These are phyloP conservation scores for Orbicella faveolata DNA, from an alignment of 64 coral and sea anemone species.

Conservation along the genomic window DNA sequence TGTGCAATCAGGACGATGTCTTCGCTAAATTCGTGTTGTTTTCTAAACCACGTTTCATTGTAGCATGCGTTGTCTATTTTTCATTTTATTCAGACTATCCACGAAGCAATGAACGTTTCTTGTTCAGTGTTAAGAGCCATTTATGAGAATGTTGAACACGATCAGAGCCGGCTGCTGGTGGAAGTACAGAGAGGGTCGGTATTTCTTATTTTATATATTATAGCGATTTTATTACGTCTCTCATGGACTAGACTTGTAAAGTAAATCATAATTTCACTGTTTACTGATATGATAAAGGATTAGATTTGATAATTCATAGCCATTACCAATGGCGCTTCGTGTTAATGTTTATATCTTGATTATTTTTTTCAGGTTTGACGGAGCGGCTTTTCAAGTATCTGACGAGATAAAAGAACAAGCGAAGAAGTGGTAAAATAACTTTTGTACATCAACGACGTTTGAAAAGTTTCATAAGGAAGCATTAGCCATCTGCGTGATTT, in stretches of 20 bases:
- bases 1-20: too few species aligned
- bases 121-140: slow-evolving; percentile 77
- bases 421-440: slow-evolving; percentile 76
- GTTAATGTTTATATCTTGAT: neutral
- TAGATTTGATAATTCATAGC: too few species aligned
- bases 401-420: slow-evolving; percentile 78
- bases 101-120: slow-evolving; percentile 88
- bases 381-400: slow-evolving; percentile 58
- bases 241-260: neutral
- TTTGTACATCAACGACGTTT: neutral
- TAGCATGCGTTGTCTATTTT: neutral
- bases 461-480: neutral
- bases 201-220: neutral
- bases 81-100: slow-evolving; percentile 71
- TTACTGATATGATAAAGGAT: too few species aligned
- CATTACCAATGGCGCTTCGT: too few species aligned
- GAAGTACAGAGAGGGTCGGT: slow-evolving; percentile 91
- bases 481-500: too few species aligned
- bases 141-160: slow-evolving; percentile 74
- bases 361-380: slow-evolving; percentile 75
- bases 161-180: slow-evolving; percentile 62
- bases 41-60: neutral
- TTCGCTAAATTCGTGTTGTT: too few species aligned
- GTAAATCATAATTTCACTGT: neutral
- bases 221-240: neutral